Conservation (phyloP, 1,140 invertebrate genomes). For the Drosophila nigromelanica region DNA sequence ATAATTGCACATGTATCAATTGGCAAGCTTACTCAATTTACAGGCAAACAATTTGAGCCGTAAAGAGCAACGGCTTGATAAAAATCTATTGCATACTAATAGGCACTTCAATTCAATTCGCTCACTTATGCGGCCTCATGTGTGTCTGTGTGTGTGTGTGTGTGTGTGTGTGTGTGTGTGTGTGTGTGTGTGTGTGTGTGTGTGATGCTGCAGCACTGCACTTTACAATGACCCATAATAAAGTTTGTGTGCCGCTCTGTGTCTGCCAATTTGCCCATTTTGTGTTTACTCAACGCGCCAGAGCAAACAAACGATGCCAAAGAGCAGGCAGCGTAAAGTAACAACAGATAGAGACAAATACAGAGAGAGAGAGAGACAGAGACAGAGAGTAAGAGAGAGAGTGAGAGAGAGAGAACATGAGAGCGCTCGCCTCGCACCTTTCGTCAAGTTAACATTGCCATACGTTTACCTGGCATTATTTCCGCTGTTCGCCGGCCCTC, state of each 20-base stretch:
- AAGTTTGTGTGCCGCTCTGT: conserved; percentile 65
- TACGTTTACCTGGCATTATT: conserved; percentile 48
- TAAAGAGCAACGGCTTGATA: conserved; percentile 60
- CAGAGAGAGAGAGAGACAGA: background rate
- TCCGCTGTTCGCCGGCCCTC: conserved; percentile 8
- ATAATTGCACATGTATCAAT: conserved; percentile 61
- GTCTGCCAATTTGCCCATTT: conserved; percentile 66
- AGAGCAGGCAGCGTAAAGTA: conserved; percentile 29
- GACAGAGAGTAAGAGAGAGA: background rate
- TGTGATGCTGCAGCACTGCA: conserved; percentile 38
- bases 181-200: too few relatives aligned
- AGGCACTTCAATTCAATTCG: conserved; percentile 69
- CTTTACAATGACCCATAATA: conserved; percentile 71
- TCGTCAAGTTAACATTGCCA: conserved; percentile 55
- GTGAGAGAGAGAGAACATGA: background rate
- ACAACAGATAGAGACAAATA: conserved; percentile 4
- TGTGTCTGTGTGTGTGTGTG: conserved; percentile 2
- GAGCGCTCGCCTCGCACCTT: conserved; percentile 31
- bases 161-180: conserved; percentile 7
- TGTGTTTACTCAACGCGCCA: conserved; percentile 62
- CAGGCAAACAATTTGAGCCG: conserved; percentile 56
- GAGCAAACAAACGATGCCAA: conserved; percentile 53
- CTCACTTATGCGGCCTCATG: conserved; percentile 48
- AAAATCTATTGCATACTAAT: conserved; percentile 70
- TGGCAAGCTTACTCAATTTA: conserved; percentile 57